These are phyloP conservation scores for Picus viridis DNA, from an alignment of 2,797 vertebrate species.

Conservation along the genomic window DNA sequence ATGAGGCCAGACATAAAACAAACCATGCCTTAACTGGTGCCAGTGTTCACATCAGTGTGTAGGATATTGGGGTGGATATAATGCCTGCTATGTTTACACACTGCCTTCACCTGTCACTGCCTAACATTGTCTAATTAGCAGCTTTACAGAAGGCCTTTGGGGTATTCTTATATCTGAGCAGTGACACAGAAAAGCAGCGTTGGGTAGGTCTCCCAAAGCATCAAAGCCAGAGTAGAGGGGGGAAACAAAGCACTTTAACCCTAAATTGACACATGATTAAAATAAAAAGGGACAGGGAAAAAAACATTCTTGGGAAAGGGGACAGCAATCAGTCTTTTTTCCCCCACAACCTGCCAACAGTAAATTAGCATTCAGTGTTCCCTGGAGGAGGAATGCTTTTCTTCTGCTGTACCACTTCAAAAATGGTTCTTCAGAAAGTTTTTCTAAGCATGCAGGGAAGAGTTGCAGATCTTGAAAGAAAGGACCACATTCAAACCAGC, in stretches of 20 bases:
- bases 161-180: not conserved
- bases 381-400: conserved; percentile 9
- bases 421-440: conserved; percentile 33
- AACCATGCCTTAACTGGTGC: not conserved
- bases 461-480: conserved; percentile 37
- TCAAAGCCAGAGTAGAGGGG: not conserved
- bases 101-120: not conserved
- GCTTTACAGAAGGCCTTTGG: not conserved
- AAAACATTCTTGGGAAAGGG: not conserved
- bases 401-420: conserved; percentile 31
- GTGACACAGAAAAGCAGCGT: not conserved
- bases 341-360: not conserved
- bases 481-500: conserved; percentile 26
- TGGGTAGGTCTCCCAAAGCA: not conserved
- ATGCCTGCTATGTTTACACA: not conserved
- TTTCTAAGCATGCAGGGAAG: conserved; percentile 33
- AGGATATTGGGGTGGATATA: not conserved
- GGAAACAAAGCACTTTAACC: conserved; percentile 16
- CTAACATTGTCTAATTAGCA: not conserved
- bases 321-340: not conserved
- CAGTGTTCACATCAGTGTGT: not conserved
- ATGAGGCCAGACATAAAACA: not conserved
- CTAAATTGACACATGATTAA: not conserved
- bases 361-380: conserved; percentile 31
- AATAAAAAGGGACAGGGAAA: not conserved